phyloP scores from a whole-genome alignment of 2,888 invertebrate species.

The Pristionchus arcanus region DNA sequence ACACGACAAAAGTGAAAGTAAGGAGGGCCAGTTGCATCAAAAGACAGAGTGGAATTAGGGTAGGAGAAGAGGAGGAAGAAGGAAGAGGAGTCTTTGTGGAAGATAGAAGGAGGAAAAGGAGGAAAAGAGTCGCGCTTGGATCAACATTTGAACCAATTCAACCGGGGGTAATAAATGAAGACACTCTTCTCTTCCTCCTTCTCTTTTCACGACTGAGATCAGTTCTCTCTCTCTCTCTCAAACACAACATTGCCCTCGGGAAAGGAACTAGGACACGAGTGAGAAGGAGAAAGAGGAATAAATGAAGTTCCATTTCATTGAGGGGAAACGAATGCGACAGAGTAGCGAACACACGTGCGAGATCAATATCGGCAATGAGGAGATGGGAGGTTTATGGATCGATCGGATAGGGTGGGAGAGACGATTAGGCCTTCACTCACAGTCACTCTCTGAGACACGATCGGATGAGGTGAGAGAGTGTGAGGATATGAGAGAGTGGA shows the following conservation, averaged over 20 bases:
- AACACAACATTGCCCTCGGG: neutral
- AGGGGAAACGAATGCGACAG: neutral
- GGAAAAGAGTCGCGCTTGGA: constrained; percentile 24
- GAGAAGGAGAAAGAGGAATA: neutral
- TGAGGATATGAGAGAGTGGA: neutral
- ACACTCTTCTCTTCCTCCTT: neutral
- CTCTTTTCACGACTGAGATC: neutral
- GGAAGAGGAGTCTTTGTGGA: neutral
- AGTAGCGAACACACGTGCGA: neutral
- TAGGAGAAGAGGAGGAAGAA: constrained; percentile 3
- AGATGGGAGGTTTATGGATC: constrained; percentile 9
- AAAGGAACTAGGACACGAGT: neutral
- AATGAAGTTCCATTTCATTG: constrained; percentile 20
- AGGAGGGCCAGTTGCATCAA: constrained; percentile 45
- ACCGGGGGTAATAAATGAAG: constrained; percentile 46
- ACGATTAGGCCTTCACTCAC: constrained; percentile 31
- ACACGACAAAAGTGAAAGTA: constrained; percentile 20
- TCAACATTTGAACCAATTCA: constrained; percentile 47
- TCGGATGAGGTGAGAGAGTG: neutral
- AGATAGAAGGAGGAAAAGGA: neutral
- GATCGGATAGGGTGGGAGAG: constrained; percentile 12
- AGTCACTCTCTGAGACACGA: constrained; percentile 1
- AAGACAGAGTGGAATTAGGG: constrained; percentile 41
- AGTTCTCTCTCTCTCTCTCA: neutral
- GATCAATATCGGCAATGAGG: neutral